phyloP scores from a whole-genome alignment of 2,888 invertebrate genomes.

The Macrosiphum euphorbiae region DNA sequence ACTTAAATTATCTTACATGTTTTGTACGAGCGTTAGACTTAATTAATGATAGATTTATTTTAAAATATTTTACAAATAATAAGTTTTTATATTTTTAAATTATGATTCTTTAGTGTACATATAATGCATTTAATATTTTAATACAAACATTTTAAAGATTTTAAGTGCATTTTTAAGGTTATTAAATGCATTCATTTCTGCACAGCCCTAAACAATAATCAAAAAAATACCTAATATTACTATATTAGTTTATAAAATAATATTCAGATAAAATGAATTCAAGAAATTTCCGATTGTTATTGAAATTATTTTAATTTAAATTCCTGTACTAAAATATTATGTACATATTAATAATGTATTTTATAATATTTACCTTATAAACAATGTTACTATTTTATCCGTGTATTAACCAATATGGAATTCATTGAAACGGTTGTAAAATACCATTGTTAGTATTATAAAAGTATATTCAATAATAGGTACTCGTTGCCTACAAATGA shows the following conservation, averaged over 20 bases:
- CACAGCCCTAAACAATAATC: neutral
- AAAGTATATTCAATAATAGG: neutral
- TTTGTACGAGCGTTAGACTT: neutral
- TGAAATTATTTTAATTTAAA: neutral
- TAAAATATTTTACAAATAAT: neutral
- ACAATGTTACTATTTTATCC: neutral
- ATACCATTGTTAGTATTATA: neutral
- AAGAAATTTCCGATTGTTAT: neutral
- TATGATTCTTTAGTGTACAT: neutral
- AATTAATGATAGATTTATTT: neutral
- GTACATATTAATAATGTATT: neutral
- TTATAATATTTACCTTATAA: neutral
- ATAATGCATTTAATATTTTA: no score
- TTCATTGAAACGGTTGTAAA: neutral
- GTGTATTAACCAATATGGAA: neutral
- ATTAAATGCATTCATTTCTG: neutral
- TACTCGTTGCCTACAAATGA: neutral
- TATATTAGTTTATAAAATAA: neutral
- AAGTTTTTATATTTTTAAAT: neutral
- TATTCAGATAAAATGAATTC: neutral
- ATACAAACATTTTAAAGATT: no score
- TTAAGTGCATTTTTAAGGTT: neutral
- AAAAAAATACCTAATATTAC: neutral
- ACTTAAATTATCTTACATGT: neutral
- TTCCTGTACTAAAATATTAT: neutral